Evolutionary conservation across 2,113 vertebrate genomes (phyloP).

Genomic region (Donacobius atricapilla): DNA sequence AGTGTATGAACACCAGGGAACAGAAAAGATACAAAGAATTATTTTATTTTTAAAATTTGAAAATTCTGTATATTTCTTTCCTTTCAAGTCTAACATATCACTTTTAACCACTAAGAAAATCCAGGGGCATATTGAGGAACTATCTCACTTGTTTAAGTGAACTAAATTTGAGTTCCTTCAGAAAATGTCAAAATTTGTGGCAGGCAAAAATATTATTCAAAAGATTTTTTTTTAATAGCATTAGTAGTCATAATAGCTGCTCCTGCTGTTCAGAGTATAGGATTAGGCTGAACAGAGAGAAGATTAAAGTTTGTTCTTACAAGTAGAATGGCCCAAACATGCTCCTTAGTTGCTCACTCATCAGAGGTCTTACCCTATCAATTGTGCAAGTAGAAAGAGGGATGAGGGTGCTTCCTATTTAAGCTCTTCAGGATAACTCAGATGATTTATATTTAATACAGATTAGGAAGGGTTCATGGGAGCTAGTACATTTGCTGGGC

Average conservation of each 20-base stretch:
- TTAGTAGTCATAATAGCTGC: neutral
- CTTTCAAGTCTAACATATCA: neutral
- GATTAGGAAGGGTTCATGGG: neutral
- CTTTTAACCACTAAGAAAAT: neutral
- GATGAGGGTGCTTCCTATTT: neutral
- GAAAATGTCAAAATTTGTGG: neutral
- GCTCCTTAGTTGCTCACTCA: neutral
- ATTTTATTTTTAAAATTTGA: rapidly evolving
- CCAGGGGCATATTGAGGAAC: neutral
- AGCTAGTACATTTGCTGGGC: neutral
- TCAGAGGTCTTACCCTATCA: neutral
- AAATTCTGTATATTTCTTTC: neutral
- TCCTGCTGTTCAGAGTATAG: neutral
- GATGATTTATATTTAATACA: neutral
- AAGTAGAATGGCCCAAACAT: neutral
- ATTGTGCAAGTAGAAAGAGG: neutral
- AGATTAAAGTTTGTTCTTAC: neutral
- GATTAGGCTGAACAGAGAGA: neutral
- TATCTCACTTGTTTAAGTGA: neutral
- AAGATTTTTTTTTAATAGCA: neutral
- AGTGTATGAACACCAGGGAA: neutral
- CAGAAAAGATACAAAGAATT: neutral
- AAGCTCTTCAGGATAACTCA: neutral
- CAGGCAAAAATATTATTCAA: neutral
- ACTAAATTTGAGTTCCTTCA: neutral